Evolutionary conservation across 2,888 invertebrate species (phyloP).

Genomic region (Synergus laeviventris): DNA sequence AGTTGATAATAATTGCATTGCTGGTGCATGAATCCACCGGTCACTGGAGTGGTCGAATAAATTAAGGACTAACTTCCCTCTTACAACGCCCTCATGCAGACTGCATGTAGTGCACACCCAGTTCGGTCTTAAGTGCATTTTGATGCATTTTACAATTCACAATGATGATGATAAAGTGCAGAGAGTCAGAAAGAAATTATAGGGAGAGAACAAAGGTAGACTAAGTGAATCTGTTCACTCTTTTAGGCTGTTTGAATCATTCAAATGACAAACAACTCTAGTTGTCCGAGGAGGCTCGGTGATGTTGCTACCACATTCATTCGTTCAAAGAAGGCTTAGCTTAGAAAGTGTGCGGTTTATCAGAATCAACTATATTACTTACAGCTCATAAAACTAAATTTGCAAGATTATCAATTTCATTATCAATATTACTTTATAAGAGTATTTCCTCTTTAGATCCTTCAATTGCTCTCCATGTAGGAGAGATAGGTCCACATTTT

Average conservation of each 20-base stretch:
- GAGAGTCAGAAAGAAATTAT: neutral
- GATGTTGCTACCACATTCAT: no score
- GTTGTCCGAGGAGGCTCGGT: no score
- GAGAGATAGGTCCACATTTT: constrained; percentile 25
- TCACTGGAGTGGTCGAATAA: constrained; percentile 65
- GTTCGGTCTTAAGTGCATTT: constrained; percentile 53
- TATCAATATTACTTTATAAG: neutral
- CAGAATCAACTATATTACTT: no score
- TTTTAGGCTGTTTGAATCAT: neutral
- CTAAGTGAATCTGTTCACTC: neutral
- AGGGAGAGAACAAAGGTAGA: neutral
- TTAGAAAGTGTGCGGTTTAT: no score
- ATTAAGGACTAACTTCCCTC: constrained; percentile 71
- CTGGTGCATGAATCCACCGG: constrained; percentile 68
- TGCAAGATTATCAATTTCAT: no score
- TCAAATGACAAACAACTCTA: neutral
- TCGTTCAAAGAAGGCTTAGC: no score
- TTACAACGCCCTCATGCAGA: constrained; percentile 60
- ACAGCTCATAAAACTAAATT: no score
- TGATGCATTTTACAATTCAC: constrained; percentile 52
- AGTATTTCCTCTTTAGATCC: neutral
- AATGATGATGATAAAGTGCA: constrained; percentile 44
- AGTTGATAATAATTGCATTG: constrained; percentile 75
- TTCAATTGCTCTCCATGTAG: neutral
- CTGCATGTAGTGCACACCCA: constrained; percentile 41